Evolutionary conservation across 2,797 vertebrate genomes (phyloP).

Genomic region (Helarctos malayanus): DNA sequence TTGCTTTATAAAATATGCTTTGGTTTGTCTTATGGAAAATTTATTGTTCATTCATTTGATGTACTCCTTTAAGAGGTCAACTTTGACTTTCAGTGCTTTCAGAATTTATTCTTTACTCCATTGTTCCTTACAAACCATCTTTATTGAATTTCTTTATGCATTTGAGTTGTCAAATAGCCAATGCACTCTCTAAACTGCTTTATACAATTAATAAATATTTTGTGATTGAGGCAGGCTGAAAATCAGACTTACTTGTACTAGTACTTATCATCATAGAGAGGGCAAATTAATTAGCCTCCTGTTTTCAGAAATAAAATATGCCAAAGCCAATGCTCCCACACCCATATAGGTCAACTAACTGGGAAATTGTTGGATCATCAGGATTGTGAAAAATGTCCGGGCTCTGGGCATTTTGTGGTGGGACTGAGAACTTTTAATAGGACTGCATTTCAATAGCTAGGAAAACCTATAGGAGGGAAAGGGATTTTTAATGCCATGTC

Average conservation of each 20-base stretch:
- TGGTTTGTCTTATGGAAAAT: conserved; percentile 79
- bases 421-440: background rate
- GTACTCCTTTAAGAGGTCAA: conserved; percentile 81
- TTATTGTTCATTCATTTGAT: conserved; percentile 83
- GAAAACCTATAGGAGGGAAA: background rate
- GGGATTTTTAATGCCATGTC: background rate
- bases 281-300: conserved; percentile 43
- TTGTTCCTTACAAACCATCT: conserved; percentile 69
- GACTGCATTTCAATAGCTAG: background rate
- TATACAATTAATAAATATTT: conserved; percentile 66
- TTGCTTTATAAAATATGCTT: conserved; percentile 78
- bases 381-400: conserved; percentile 18
- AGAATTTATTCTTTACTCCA: conserved; percentile 80
- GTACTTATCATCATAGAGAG: conserved; percentile 22
- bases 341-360: background rate
- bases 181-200: conserved; percentile 48
- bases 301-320: conserved; percentile 66
- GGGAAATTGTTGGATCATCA: background rate
- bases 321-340: background rate
- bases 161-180: conserved; percentile 60
- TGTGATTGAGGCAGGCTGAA: conserved; percentile 52
- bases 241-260: conserved; percentile 59
- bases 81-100: conserved; percentile 73
- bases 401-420: background rate
- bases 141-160: conserved; percentile 71